Evolutionary conservation across 2,797 vertebrate species (phyloP).

Genomic region (Myotis findleyi): DNA sequence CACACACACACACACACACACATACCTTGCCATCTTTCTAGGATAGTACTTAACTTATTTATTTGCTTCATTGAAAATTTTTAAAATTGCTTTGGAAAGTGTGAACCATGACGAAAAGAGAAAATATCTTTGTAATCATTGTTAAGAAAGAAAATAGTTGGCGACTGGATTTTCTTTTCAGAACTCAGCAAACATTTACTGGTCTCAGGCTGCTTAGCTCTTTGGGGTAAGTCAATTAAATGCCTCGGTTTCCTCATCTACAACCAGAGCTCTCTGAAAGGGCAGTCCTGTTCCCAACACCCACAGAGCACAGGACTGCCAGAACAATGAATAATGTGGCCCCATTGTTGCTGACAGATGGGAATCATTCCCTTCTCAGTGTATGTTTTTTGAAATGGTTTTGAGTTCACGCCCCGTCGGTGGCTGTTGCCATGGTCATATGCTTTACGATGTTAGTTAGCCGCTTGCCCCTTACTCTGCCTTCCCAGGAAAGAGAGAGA

Average conservation of each 20-base stretch:
- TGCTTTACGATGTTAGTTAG: constrained; percentile 38
- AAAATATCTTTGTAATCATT: background rate
- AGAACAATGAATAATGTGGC: constrained; percentile 62
- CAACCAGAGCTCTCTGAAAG: background rate
- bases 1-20: background rate
- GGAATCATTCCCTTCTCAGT: constrained; percentile 70
- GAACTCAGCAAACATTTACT: background rate
- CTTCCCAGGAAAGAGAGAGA: constrained; percentile 53
- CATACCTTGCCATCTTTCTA: background rate
- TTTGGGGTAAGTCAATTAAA: background rate
- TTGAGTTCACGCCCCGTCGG: constrained; percentile 29
- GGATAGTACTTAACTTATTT: constrained; percentile 44
- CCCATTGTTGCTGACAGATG: constrained; percentile 70
- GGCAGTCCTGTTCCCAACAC: background rate
- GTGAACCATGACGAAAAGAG: background rate
- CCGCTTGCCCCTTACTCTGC: constrained; percentile 39
- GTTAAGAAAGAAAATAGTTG: background rate
- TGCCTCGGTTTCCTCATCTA: constrained; percentile 62
- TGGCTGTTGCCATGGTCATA: constrained; percentile 38
- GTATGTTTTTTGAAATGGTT: constrained; percentile 67
- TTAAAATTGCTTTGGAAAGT: constrained; percentile 11
- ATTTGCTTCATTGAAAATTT: constrained; percentile 49
- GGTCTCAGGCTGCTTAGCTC: background rate
- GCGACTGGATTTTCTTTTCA: background rate
- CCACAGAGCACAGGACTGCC: background rate